Percentiles rank a stretch among this genome's conserved stretches.
phyloP scores from a whole-genome alignment of 2,888 invertebrate species.

The Pardosa pseudoannulata region DNA sequence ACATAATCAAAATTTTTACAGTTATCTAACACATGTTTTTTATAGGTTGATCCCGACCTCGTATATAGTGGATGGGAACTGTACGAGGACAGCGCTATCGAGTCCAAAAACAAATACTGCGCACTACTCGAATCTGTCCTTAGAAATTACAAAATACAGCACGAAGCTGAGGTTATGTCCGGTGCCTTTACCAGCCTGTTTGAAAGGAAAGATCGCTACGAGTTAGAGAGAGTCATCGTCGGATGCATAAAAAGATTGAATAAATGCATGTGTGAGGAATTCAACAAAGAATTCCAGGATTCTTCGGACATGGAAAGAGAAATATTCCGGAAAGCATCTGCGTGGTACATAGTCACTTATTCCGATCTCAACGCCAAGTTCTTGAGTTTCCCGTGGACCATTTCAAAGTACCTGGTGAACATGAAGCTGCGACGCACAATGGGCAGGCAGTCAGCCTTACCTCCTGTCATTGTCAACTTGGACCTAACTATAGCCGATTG shows the following conservation, averaged over 20 bases:
- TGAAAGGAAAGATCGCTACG: conserved; percentile 54
- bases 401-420: conserved; percentile 51
- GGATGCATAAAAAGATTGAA: conserved; percentile 36
- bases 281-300: conserved; percentile 42
- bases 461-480: conserved; percentile 32
- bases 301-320: neutral
- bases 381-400: conserved; percentile 67
- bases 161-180: conserved; percentile 69
- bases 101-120: conserved; percentile 56
- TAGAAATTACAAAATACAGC: conserved; percentile 70
- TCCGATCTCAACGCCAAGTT: conserved; percentile 34
- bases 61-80: conserved; percentile 69
- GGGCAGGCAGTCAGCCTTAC: neutral
- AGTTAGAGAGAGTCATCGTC: conserved; percentile 59
- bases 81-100: conserved; percentile 60
- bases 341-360: conserved; percentile 69
- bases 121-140: conserved; percentile 44
- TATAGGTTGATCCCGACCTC: conserved; percentile 64
- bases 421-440: conserved; percentile 28
- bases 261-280: conserved; percentile 50
- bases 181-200: conserved; percentile 57
- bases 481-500: conserved; percentile 18
- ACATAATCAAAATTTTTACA: too few species aligned
- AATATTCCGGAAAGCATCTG: conserved; percentile 47
- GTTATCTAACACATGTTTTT: too few species aligned